These are phyloP conservation scores for Nilaparvata lugens DNA, from an alignment of 1,140 invertebrate species.

Conservation along the genomic window DNA sequence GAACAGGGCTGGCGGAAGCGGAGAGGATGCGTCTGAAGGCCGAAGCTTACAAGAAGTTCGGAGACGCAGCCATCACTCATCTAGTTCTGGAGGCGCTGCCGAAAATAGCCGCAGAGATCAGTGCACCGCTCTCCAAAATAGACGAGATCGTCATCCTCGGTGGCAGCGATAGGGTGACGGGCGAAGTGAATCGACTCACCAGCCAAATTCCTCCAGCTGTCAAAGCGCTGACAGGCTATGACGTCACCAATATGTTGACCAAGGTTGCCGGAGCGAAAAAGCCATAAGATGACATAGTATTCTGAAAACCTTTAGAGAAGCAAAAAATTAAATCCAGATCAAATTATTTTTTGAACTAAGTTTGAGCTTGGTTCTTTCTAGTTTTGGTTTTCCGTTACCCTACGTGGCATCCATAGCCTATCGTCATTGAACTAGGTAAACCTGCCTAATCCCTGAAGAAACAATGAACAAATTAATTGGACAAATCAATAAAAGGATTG, in stretches of 20 bases:
- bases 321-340: too few relatives aligned
- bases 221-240: slow-evolving; percentile 88
- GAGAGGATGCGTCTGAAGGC: slow-evolving; percentile 91
- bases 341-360: too few relatives aligned
- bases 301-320: too few relatives aligned
- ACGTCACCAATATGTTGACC: slow-evolving; percentile 42
- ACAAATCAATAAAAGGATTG: too few relatives aligned
- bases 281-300: too few relatives aligned
- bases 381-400: too few relatives aligned
- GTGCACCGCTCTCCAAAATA: slow-evolving; percentile 86
- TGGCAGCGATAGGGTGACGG: slow-evolving; percentile 59
- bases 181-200: slow-evolving; percentile 75
- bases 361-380: too few relatives aligned
- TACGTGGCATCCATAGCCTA: too few relatives aligned
- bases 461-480: too few relatives aligned
- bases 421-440: too few relatives aligned
- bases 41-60: slow-evolving; percentile 87
- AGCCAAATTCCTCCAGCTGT: slow-evolving; percentile 86
- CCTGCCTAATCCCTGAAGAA: too few relatives aligned
- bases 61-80: slow-evolving; percentile 88
- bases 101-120: slow-evolving; percentile 91
- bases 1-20: slow-evolving; percentile 86
- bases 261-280: slow-evolving; percentile 14
- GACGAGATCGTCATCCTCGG: slow-evolving; percentile 94
- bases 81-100: slow-evolving; percentile 86